Base-by-base conservation (phyloP, 2,797 vertebrate species). In the Emys orbicularis region DNA sequence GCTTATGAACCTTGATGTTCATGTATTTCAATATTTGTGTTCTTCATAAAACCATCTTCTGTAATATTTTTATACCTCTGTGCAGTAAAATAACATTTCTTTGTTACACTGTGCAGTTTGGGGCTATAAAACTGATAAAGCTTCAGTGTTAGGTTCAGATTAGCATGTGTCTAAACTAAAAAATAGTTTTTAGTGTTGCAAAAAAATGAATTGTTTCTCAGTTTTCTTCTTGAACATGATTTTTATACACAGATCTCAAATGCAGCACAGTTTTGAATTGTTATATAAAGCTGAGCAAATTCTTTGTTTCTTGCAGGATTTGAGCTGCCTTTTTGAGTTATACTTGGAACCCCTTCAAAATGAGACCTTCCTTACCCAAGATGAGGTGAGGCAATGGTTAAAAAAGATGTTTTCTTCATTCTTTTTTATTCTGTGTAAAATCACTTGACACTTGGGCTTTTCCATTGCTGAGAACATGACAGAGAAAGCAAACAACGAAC, bases 301-400 rank as follows among this genome's bases (percentile, higher is more conserved):
- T 90, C 3, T 89, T 18, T 84, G 13, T 96, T 86, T 89, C 81
- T 96, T 97, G 34, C 88, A 99, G 99, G 99, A 99, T 94, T 98
- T 99, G 97, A 98, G 98, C 95, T 99, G 99, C 97, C 98, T 99
- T 96, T 99, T 99, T 3, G 99, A 99, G 96, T 98, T 99, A 9
- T 99, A 99, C 98, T 97, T 99, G 98, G 99, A 99, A 93, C 99
- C 99, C 1, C 98, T 99, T 97, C 99, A 99, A 94, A 99, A 98
- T 52, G 99, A 99, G 98, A 99, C 98, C 81, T 99, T 99, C 95
- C 99, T 99, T 88, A 99, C 99, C 12, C 98, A 98, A 96, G 99
- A 99, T 13, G 99, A 99, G 99, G 99, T 99, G 98, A 97, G 90
- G 11, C 11, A 27, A 49, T 68, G 90, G 34, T 80, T 76, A 53